phyloP scores from a whole-genome alignment of 2,888 invertebrate genomes.

The Noctua comes region DNA sequence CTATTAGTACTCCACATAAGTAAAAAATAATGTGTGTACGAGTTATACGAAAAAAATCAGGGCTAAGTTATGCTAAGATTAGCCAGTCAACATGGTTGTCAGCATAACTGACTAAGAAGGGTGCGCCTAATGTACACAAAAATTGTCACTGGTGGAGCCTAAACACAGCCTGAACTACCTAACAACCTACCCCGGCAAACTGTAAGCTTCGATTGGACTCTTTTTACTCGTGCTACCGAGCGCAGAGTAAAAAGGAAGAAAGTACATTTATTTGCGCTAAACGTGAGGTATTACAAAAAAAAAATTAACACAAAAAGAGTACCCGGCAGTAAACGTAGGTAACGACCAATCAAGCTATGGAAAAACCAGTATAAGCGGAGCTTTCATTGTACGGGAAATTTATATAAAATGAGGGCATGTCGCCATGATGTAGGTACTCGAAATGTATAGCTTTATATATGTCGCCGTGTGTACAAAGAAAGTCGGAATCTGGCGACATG shows the following conservation, averaged over 20 bases:
- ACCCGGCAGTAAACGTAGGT: background rate
- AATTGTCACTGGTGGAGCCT: background rate
- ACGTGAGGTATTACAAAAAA: background rate
- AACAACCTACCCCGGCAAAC: no score
- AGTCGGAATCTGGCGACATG: background rate
- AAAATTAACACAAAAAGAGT: background rate
- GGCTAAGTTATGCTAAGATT: slow-evolving; percentile 11
- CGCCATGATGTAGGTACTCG: no score
- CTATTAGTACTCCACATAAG: background rate
- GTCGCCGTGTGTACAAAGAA: background rate
- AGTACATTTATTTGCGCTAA: no score
- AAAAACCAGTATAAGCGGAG: no score
- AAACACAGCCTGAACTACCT: background rate
- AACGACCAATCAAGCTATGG: no score
- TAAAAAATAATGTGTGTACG: background rate
- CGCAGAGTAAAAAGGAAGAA: background rate
- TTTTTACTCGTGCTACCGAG: background rate
- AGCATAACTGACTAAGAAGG: background rate
- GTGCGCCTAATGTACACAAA: background rate
- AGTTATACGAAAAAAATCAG: background rate
- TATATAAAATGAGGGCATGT: no score
- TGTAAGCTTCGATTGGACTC: background rate
- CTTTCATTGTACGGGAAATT: no score
- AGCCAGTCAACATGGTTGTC: slow-evolving; percentile 4
- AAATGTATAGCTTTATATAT: no score